Evolutionary conservation across 2,113 vertebrate genomes (phyloP).

Genomic region (Nyctibius bracteatus): DNA sequence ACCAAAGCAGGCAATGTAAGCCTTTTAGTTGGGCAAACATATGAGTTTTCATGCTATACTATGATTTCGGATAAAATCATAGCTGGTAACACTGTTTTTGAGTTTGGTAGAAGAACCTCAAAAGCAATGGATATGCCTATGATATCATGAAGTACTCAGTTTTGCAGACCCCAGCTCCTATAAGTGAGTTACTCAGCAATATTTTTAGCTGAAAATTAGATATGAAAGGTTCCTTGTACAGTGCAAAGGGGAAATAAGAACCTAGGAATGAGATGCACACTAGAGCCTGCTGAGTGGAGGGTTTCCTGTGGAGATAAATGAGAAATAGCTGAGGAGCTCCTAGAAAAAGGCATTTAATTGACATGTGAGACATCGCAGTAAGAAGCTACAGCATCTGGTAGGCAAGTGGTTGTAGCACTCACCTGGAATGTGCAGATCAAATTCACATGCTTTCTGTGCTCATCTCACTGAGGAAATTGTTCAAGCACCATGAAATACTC

Average conservation of each 20-base stretch:
- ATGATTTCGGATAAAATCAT: fast-evolving
- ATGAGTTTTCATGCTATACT: background rate
- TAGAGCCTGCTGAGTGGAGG: background rate
- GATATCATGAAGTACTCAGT: background rate
- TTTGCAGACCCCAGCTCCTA: background rate
- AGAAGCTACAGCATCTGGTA: background rate
- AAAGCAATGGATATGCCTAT: background rate
- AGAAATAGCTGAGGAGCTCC: background rate
- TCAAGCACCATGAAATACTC: background rate
- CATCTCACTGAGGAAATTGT: background rate
- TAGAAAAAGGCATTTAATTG: background rate
- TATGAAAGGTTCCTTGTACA: background rate
- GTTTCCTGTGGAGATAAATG: background rate
- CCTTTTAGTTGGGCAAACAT: background rate
- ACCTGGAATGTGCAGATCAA: background rate
- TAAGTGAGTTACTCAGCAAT: fast-evolving
- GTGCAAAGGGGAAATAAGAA: background rate
- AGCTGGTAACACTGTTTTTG: background rate
- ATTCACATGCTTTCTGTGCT: background rate
- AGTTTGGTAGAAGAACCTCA: background rate
- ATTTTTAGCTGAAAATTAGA: background rate
- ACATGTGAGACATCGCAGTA: background rate
- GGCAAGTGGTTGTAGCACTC: background rate
- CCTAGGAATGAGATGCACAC: background rate
- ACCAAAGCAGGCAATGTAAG: background rate